phyloP scores from a whole-genome alignment of 1,140 invertebrate species.

The Tribolium castaneum region DNA sequence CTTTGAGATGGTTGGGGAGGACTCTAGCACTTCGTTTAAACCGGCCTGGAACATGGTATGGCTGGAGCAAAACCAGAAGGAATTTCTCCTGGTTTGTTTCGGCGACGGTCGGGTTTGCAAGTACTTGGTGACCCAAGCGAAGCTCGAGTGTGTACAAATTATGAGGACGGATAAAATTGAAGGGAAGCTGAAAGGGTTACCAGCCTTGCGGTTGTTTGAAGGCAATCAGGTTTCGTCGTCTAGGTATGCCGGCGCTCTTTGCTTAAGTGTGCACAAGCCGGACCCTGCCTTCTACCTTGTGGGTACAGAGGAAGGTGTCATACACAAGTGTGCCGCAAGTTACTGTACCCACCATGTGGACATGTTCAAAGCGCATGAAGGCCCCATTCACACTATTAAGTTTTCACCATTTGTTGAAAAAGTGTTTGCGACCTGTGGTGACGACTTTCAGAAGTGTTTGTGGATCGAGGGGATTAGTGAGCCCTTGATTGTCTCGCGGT shows the following conservation, averaged over 20 bases:
- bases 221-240: conserved; percentile 67
- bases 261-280: conserved; percentile 74
- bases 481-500: conserved; percentile 73
- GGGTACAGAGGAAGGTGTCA: conserved; percentile 84
- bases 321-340: conserved; percentile 71
- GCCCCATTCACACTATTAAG: conserved; percentile 79
- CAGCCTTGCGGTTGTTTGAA: conserved; percentile 64
- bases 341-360: conserved; percentile 73
- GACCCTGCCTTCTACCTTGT: conserved; percentile 78
- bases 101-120: conserved; percentile 70
- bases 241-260: conserved; percentile 70
- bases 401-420: conserved; percentile 83
- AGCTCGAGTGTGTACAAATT: conserved; percentile 33
- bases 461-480: conserved; percentile 71
- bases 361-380: conserved; percentile 81
- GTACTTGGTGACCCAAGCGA: conserved; percentile 54
- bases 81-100: conserved; percentile 52
- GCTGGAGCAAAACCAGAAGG: conserved; percentile 65
- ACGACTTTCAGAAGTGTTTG: conserved; percentile 78
- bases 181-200: conserved; percentile 71
- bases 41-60: conserved; percentile 75
- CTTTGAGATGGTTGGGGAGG: conserved; percentile 65
- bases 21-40: conserved; percentile 67
- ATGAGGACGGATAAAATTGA: conserved; percentile 73
- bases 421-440: conserved; percentile 84